Evolutionary conservation across 2,888 invertebrate species (phyloP), one percentile per base, ranked within the genome.

Genomic region (Dolichomitus sp.): DNA sequence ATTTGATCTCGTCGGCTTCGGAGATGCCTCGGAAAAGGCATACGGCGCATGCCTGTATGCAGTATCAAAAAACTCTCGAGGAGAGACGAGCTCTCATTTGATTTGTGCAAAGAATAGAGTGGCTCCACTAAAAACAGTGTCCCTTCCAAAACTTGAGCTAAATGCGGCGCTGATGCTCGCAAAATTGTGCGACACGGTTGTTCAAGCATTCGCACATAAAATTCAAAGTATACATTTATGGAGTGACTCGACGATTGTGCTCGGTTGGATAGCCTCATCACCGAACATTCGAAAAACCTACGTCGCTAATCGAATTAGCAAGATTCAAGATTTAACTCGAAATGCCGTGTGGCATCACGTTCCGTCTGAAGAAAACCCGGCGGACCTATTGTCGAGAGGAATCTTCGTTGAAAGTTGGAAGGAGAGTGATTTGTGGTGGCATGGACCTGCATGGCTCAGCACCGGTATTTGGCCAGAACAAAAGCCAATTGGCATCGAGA

Each of bases 11-110:
- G 83, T 87, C 48, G 87, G 88, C 0, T 88, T 88, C 68, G 40
- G 81, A 1, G 89, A 89, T 52, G 84, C 88, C 0, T 85, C 84
- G 2, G 81, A 84, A 30, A 61, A 19, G 9, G 87, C 83, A 0
- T 88, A 86, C 59, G 88, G 88, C 5, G 87, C 86, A 0, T 84
- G 85, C 14, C 45, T 88, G 2, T 88, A 87, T 57, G 37, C 68
- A 19, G 42, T 65, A 0, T 63, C 54, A 14, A 11, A 1, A 30
- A 48, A 74, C 63, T 61, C 42, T 7, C 17, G 19, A 17, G 61
- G 70, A 12, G 11, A 65, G 9, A 75, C 0, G 4, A 14, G 7
- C 9, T 75, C 66, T 0, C 70, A 70, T 11, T 12, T 73, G 6
- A 66, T 79, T 0, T 17, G 73, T 0, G 19, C 68, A 7, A 48